Percentiles rank a stretch among this genome's conserved stretches.
Conservation (phyloP, 1,140 invertebrate genomes). For the Drosophila funebris region DNA sequence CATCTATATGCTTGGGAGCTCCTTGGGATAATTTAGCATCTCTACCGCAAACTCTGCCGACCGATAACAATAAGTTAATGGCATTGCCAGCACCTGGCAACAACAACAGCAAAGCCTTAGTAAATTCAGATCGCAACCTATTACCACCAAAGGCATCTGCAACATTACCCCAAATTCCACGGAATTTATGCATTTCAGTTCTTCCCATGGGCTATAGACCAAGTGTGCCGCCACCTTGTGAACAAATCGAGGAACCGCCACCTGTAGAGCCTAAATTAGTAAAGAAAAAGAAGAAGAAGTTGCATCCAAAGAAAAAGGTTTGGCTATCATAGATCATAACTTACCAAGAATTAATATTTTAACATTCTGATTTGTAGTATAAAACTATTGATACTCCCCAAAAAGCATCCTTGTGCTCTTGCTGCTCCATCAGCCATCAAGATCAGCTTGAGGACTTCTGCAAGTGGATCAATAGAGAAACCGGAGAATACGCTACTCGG, state of each 20-base stretch:
- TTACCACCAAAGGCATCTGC: not conserved
- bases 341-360: not conserved
- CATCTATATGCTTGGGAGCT: slow-evolving; percentile 7
- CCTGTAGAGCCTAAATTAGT: not conserved
- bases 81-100: not conserved
- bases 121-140: not conserved
- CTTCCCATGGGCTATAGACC: not conserved
- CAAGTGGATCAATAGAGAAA: not conserved
- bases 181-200: slow-evolving; percentile 18
- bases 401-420: not conserved
- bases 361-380: not conserved
- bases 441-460: not conserved
- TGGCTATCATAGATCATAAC: not conserved
- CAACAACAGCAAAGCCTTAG: not conserved
- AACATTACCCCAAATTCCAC: not conserved
- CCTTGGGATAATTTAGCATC: not conserved
- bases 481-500: too few relatives aligned
- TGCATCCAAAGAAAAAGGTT: not conserved
- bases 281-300: not conserved
- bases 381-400: not conserved
- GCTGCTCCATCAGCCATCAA: not conserved
- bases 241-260: not conserved
- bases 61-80: not conserved
- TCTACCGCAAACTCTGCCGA: not conserved
- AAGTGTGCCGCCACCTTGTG: not conserved